Percentiles rank a stretch among this genome's conserved stretches.
Conservation (phyloP, 2,888 invertebrate genomes). For the Flexamia atlantica region DNA sequence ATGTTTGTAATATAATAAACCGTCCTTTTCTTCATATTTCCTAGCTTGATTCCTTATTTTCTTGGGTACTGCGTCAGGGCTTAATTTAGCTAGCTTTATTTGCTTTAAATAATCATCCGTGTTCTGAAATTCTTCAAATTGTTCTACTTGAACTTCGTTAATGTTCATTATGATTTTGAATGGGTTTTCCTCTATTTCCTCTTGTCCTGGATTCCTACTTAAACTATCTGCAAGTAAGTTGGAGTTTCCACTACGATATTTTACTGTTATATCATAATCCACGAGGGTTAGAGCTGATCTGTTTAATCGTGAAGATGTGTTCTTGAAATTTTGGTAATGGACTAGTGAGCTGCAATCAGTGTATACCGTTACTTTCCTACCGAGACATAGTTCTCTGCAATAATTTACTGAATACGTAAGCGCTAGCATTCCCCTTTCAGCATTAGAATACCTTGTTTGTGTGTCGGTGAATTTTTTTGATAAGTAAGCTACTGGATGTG, state of each 20-base stretch:
- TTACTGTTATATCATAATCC: conserved; percentile 27
- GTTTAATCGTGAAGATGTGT: conserved; percentile 15
- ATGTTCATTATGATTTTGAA: not conserved
- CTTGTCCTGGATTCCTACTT: not conserved
- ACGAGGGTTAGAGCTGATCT: conserved; percentile 17
- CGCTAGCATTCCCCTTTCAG: conserved; percentile 7
- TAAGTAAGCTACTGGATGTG: not conserved
- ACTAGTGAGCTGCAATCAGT: not conserved
- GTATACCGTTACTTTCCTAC: not conserved
- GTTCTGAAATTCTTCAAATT: not conserved
- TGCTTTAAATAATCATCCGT: not conserved
- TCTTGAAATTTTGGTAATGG: conserved; percentile 2
- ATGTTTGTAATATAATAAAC: too few relatives aligned
- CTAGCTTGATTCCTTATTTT: not conserved
- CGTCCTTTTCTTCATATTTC: too few relatives aligned
- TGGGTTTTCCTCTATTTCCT: not conserved
- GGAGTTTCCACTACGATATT: not conserved
- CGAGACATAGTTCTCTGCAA: conserved; percentile 16
- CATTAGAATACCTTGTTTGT: not conserved
- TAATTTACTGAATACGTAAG: conserved; percentile 30
- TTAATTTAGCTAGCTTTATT: not conserved
- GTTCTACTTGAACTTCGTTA: not conserved
- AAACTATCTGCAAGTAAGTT: conserved; percentile 5
- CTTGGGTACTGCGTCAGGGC: not conserved
- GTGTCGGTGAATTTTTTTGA: not conserved